Conservation (phyloP, 2,113 vertebrate genomes). For the Candoia aspera region DNA sequence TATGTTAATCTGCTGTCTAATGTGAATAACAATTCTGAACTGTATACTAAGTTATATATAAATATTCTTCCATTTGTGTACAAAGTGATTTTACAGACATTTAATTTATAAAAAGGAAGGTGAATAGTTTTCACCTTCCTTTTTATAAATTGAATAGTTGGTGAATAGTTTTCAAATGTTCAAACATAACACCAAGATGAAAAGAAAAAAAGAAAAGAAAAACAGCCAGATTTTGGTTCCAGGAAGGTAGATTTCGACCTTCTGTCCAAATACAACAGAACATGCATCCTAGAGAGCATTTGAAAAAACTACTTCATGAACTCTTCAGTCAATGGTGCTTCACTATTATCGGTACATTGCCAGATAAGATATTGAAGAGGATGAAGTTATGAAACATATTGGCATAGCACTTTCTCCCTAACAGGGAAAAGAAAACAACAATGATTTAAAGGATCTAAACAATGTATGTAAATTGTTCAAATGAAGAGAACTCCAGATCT, state of each 20-base stretch:
- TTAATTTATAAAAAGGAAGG: background rate
- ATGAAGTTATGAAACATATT: background rate
- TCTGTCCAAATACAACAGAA: no score
- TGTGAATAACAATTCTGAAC: constrained; percentile 46
- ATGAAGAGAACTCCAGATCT: background rate
- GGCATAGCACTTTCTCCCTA: background rate
- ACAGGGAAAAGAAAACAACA: background rate
- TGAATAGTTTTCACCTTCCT: constrained; percentile 25
- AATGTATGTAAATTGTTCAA: background rate
- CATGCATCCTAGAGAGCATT: background rate
- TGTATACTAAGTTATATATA: constrained; percentile 3
- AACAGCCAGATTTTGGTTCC: background rate
- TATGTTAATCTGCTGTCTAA: constrained; percentile 19
- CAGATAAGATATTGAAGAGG: background rate
- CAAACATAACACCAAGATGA: background rate
- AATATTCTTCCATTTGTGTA: background rate
- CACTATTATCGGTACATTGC: background rate
- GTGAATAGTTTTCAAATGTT: constrained; percentile 10
- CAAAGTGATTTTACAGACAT: background rate
- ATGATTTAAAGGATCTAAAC: background rate
- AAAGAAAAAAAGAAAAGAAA: no score
- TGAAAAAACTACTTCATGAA: background rate
- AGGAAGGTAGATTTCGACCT: background rate
- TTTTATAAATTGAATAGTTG: no score
- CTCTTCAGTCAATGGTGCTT: background rate